Conservation (phyloP, 2,888 invertebrate genomes). For the Troides aeacus region DNA sequence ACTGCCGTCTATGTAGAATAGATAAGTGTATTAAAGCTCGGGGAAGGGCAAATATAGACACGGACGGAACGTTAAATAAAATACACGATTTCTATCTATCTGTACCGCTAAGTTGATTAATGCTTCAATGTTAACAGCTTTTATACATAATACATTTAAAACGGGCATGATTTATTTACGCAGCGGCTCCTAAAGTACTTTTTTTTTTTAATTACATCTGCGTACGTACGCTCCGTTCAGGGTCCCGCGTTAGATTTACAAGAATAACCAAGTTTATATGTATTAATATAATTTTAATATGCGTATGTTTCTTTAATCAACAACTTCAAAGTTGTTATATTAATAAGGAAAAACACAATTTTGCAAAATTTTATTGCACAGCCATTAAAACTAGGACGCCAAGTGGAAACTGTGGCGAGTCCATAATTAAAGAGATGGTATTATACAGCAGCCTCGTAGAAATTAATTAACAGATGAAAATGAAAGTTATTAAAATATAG, state of each 20-base stretch:
- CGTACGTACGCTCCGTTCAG: background rate
- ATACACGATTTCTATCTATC: conserved; percentile 31
- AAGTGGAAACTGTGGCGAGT: conserved; percentile 32
- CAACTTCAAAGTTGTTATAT: conserved; percentile 14
- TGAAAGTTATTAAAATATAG: conserved; percentile 31
- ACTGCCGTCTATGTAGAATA: conserved; percentile 40
- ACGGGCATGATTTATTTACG: conserved; percentile 17
- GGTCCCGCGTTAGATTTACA: background rate
- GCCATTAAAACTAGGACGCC: conserved; percentile 31
- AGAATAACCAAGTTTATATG: background rate
- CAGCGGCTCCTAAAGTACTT: background rate
- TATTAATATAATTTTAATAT: background rate
- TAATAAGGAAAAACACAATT: conserved; percentile 27
- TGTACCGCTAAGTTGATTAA: conserved; percentile 27
- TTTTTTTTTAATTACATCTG: background rate
- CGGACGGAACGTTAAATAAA: conserved; percentile 59
- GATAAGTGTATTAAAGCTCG: conserved; percentile 68
- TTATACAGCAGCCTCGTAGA: conserved; percentile 28
- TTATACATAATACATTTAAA: conserved; percentile 15
- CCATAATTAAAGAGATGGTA: conserved; percentile 31
- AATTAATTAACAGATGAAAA: conserved; percentile 32
- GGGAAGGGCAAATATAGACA: conserved; percentile 58
- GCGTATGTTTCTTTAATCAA: background rate
- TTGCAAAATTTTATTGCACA: conserved; percentile 27
- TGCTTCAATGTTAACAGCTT: conserved; percentile 25